Evolutionary conservation across 2,113 vertebrate genomes (phyloP), one percentile per base, ranked within the genome.

Genomic region (Plecotus auritus): DNA sequence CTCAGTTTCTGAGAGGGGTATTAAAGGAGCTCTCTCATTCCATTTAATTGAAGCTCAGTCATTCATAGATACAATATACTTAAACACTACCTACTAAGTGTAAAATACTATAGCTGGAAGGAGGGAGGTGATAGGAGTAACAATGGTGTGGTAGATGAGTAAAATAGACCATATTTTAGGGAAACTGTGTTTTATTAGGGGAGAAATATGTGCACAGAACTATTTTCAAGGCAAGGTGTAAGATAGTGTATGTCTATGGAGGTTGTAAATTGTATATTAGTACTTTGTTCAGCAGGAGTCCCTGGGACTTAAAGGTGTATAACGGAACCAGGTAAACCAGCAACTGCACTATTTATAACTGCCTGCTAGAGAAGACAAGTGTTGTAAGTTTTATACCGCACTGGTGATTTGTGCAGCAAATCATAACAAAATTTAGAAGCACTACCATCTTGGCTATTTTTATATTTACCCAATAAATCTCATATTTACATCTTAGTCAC

Each of bases 161-260:
- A 87, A 85, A 82, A 77, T 82, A 96, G 23, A 14, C 18, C 47
- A 9, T 9, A 59, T 91, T 95, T 85, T 42, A 93, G 84, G 87
- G 54, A 90, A 82, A 72, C 40, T 94, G 9, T 76, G 22, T 94
- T 92, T 94, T 90, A 69, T 80, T 81, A 78, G n/a, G 47, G 37
- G 49, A 89, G 91, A 88, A 64, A 84, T 22, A 56, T 42, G 40
- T 80, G 10, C 69, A 83, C 22, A 80, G 37, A 13, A 66, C n/a
- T 91, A 72, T 93, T 93, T 91, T 72, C 77, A 96, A 92, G 80
- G 40, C n/a, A 93, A 76, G 23, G 4, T 20, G 6, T 91, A 74
- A 84, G 26, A 56, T 67, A 95, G 32, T 77, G 26, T 12, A 22
- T 89, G 30, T 35, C 8, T 85, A 54, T 73, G 45, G 13, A 26